Evolutionary conservation across 1,140 invertebrate species (phyloP), one percentile per base, ranked within the genome.

Genomic region (Lordiphosa clarofinis): DNA sequence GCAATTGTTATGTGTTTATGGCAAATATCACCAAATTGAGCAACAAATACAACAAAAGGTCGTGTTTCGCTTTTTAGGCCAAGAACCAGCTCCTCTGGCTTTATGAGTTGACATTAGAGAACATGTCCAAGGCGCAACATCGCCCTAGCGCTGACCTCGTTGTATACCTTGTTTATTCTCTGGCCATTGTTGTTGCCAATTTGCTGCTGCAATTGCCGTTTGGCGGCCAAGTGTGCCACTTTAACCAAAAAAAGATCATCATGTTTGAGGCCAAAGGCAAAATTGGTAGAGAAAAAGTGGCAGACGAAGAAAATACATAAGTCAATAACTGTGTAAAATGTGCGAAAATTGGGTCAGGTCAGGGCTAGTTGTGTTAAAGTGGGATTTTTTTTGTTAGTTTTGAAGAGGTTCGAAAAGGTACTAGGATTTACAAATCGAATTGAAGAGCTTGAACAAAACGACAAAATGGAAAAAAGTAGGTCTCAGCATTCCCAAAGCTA

Each of bases 91-190:
- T 28, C 21, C 21, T 60, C 19, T n/a, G 12, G 59, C 67, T 66
- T 71, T 71, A 71, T 71, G 67, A 67, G 63, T 71, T 71, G 67
- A 67, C 67, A 71, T 71, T 67, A 62, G 48, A 61, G 63, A 57
- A 66, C 67, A 70, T 70, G 66, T 61, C 56, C 52, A 47, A 65
- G 47, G 56, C 28, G 28, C 31, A 31, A 48, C 31, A 48, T 48
- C 24, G 47, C 47, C 47, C 47, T 46, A 46, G 43, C 52, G 31
- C 43, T 46, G 43, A 46, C 43, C 43, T 46, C 43, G 31, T 46
- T 46, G 43, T 52, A 66, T 48, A 37, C 46, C 64, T 37, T 61
- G 42, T 39, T 12, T 13, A 19, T 13, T 12, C 31, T 36, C 31
- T 36, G n/a, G 43, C 43, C 43, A 46, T 46, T 46, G 43, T 46